Percentiles rank a stretch among this genome's conserved stretches.
phyloP scores from a whole-genome alignment of 2,113 vertebrate species.

The Pitta sordida region DNA sequence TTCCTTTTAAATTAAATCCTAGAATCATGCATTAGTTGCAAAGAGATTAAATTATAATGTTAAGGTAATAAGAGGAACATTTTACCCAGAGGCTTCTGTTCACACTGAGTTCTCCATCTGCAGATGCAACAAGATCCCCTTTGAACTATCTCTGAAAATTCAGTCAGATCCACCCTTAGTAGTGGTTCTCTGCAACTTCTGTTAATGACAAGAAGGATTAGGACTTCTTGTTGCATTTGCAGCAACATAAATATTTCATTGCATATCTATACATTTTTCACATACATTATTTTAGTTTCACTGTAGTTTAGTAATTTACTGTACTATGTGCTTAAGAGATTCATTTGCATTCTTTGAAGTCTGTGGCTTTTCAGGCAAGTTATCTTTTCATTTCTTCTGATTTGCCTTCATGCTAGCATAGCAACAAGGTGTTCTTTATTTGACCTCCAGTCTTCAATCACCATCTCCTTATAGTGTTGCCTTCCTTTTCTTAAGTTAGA shows the following conservation, averaged over 20 bases:
- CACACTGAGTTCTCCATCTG: background rate
- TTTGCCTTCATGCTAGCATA: background rate
- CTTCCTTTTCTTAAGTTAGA: background rate
- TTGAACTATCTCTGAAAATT: background rate
- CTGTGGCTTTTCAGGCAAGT: background rate
- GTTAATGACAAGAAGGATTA: background rate
- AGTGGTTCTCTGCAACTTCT: fast-evolving
- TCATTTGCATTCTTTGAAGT: background rate
- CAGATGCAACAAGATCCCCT: background rate
- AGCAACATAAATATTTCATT: background rate
- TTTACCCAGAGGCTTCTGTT: background rate
- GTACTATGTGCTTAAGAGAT: background rate
- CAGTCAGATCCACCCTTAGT: background rate
- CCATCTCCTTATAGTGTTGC: background rate
- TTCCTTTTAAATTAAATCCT: background rate
- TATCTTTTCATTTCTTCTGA: background rate
- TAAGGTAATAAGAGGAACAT: background rate
- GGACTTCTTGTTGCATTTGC: background rate
- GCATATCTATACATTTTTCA: background rate
- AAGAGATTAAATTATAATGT: background rate
- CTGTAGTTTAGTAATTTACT: background rate
- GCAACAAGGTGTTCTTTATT: background rate
- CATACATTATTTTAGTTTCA: background rate
- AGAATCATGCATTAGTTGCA: background rate
- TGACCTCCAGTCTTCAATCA: background rate